A percentile compares a stretch with the other conserved stretches of the same genome.
phyloP scores from a whole-genome alignment of 2,797 vertebrate species.

The Telmatherina bonti region DNA sequence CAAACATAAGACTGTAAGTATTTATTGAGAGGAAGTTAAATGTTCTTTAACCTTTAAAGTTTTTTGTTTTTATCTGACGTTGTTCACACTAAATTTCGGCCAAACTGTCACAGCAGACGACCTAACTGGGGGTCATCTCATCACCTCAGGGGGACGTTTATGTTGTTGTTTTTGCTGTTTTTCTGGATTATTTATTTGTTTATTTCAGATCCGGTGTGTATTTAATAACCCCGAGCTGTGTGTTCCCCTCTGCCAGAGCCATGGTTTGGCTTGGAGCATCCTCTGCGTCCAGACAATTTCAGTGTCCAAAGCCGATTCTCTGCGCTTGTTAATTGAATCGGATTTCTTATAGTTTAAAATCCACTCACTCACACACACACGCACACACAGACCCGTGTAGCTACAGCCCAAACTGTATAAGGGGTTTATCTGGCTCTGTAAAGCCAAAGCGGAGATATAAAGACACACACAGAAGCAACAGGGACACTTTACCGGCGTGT shows the following conservation, averaged over 20 bases:
- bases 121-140: not conserved
- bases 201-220: not conserved
- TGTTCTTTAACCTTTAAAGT: not conserved
- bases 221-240: not conserved
- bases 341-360: constrained; percentile 88
- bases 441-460: constrained; percentile 85
- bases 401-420: constrained; percentile 84
- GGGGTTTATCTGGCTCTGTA: constrained; percentile 84
- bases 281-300: constrained; percentile 73
- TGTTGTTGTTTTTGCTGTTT: not conserved
- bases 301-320: constrained; percentile 86
- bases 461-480: constrained; percentile 78
- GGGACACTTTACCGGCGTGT: constrained; percentile 71
- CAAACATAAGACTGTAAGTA: not conserved
- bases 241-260: constrained; percentile 3
- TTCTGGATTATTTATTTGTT: not conserved
- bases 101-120: not conserved
- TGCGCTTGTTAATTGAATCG: constrained; percentile 87
- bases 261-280: constrained; percentile 44
- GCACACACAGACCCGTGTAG: constrained; percentile 72
- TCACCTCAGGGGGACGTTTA: not conserved
- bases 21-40: not conserved
- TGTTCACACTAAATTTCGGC: not conserved
- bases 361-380: constrained; percentile 74
- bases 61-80: too few relatives aligned